Conservation (phyloP, 2,888 invertebrate species). For the Drosophila mettleri region DNA sequence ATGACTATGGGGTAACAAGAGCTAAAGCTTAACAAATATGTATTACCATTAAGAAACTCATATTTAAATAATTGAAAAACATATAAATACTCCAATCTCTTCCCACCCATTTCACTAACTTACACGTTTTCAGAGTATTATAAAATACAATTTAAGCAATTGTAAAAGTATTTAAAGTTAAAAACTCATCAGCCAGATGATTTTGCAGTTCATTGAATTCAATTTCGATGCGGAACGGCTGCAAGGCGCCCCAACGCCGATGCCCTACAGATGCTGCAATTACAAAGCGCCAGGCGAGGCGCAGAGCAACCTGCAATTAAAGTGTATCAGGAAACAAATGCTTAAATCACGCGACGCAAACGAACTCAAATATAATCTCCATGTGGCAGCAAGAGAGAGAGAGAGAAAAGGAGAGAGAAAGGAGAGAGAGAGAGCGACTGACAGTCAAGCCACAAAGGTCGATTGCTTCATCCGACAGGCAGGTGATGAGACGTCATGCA, state of each 20-base stretch:
- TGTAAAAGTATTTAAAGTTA: conserved; percentile 1
- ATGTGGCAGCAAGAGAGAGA: conserved; percentile 21
- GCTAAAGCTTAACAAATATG: background rate
- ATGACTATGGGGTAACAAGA: background rate
- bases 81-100: too few species aligned
- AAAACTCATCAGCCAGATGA: conserved; percentile 47
- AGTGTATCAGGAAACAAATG: conserved; percentile 82
- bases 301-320: conserved; percentile 60
- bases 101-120: background rate
- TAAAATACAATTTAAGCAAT: conserved; percentile 7
- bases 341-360: conserved; percentile 78
- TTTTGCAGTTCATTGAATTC: conserved; percentile 60
- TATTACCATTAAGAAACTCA: too few species aligned
- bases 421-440: conserved; percentile 2
- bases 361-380: conserved; percentile 31
- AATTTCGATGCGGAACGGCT: conserved; percentile 32
- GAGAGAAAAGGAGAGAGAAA: background rate
- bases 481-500: conserved; percentile 75
- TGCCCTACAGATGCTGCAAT: conserved; percentile 25
- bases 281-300: conserved; percentile 49
- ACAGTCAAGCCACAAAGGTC: conserved; percentile 56
- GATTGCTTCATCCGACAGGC: conserved; percentile 81
- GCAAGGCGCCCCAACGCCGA: background rate
- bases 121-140: background rate
- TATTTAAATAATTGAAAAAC: too few species aligned